These are phyloP conservation scores for Cydia pomonella DNA, from an alignment of 1,140 invertebrate species.

Conservation along the genomic window DNA sequence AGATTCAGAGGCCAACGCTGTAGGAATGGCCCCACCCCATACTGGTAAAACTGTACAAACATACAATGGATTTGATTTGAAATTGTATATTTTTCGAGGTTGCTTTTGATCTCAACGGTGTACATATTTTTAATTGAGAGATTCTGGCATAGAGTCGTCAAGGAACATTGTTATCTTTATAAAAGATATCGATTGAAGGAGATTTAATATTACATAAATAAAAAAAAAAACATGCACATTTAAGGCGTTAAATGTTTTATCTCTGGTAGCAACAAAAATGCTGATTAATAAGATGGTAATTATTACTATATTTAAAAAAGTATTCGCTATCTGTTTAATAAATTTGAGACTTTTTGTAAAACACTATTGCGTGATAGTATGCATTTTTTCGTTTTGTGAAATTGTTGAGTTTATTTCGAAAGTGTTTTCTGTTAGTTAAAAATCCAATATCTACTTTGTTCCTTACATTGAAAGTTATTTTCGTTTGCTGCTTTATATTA, in stretches of 20 bases:
- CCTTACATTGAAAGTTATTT: conserved; percentile 6
- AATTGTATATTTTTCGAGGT: conserved; percentile 6
- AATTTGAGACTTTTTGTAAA: background rate
- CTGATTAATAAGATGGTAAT: background rate
- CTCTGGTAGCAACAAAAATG: background rate
- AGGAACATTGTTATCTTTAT: background rate
- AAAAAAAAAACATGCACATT: too few species aligned
- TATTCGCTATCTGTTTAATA: background rate
- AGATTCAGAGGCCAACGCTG: conserved; percentile 63
- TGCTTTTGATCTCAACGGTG: conserved; percentile 23
- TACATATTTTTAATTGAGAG: conserved; percentile 30
- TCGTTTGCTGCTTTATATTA: conserved; percentile 1
- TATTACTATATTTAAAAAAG: background rate
- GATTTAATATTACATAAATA: background rate
- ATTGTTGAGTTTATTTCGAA: conserved; percentile 5
- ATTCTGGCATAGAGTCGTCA: background rate
- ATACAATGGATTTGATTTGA: conserved; percentile 5
- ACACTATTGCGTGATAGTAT: background rate
- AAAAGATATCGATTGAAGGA: background rate
- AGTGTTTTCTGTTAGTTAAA: background rate
- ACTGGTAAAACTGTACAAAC: conserved; percentile 53
- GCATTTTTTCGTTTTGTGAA: conserved; percentile 30
- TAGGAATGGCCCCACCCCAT: conserved; percentile 62
- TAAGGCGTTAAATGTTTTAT: too few species aligned
- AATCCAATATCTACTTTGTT: background rate